A percentile compares a stretch with the other conserved stretches of the same genome.
Conservation (phyloP, 2,888 invertebrate species). For the Pyrocoelia pectoralis region DNA sequence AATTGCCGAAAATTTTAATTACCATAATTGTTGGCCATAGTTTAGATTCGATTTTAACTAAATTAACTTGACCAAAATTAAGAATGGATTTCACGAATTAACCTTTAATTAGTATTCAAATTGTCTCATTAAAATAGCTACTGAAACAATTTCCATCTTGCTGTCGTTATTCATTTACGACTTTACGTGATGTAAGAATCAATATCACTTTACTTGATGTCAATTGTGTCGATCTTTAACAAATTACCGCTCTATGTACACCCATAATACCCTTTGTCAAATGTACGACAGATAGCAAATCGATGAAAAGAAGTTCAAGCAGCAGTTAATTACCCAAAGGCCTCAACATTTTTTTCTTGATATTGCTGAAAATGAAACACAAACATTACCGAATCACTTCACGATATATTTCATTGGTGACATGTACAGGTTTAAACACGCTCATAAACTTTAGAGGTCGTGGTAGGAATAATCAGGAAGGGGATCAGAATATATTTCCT, state of each 20-base stretch:
- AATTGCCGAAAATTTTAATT: too few species aligned
- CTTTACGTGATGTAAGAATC: constrained; percentile 20
- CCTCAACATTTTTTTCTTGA: neutral
- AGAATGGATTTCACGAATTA: neutral
- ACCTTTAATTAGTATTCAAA: neutral
- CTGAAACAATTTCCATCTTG: neutral
- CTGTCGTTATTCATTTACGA: constrained; percentile 1
- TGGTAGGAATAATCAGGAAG: constrained; percentile 1
- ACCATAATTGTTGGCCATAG: too few species aligned
- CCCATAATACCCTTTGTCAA: neutral
- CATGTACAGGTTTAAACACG: neutral
- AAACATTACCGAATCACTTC: constrained; percentile 1
- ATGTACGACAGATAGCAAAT: neutral
- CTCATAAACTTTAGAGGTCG: neutral
- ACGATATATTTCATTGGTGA: neutral
- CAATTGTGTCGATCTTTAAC: constrained; percentile 23
- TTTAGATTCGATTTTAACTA: neutral
- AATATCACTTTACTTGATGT: constrained; percentile 24
- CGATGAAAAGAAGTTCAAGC: neutral
- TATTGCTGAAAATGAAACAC: neutral
- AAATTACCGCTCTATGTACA: constrained; percentile 10
- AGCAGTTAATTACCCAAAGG: neutral
- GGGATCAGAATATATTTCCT: neutral
- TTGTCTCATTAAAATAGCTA: neutral
- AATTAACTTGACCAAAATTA: neutral